These are phyloP conservation scores for Calcarius lapponicus DNA, from an alignment of 2,797 vertebrate species.

Conservation along the genomic window DNA sequence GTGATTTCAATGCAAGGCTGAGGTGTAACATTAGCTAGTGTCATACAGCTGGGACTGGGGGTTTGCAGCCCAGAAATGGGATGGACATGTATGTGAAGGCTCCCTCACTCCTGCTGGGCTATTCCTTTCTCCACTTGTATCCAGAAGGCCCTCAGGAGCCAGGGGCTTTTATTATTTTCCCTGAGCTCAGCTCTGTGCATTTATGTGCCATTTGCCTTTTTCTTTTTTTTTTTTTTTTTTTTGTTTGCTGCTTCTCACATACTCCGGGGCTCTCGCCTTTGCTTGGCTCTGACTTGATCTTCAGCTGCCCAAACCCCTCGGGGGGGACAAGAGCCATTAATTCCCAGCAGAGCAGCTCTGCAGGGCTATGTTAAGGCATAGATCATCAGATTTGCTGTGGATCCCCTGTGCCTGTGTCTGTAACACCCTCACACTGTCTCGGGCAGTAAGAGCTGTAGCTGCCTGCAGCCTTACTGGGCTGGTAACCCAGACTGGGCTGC, in stretches of 20 bases:
- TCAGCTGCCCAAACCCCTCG: neutral
- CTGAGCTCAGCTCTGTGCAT: neutral
- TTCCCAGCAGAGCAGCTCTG: neutral
- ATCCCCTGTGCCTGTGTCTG: neutral
- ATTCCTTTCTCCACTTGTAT: neutral
- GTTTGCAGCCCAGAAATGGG: neutral
- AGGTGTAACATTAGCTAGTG: neutral
- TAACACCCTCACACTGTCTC: neutral
- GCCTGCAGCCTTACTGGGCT: neutral
- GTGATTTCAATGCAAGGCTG: neutral
- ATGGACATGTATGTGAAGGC: accelerated
- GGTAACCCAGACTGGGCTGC: neutral
- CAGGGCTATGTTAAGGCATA: neutral
- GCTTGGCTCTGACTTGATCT: neutral
- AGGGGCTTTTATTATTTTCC: neutral
- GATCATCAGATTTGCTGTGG: neutral
- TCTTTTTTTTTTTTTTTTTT: neutral
- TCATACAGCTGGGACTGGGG: neutral
- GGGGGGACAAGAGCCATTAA: neutral
- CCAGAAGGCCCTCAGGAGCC: neutral
- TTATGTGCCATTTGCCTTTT: neutral
- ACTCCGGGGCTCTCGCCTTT: accelerated
- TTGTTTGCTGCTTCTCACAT: neutral
- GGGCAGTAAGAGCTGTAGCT: neutral
- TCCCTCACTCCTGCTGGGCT: neutral